phyloP scores from a whole-genome alignment of 2,113 vertebrate species.

The Albula goreensis region DNA sequence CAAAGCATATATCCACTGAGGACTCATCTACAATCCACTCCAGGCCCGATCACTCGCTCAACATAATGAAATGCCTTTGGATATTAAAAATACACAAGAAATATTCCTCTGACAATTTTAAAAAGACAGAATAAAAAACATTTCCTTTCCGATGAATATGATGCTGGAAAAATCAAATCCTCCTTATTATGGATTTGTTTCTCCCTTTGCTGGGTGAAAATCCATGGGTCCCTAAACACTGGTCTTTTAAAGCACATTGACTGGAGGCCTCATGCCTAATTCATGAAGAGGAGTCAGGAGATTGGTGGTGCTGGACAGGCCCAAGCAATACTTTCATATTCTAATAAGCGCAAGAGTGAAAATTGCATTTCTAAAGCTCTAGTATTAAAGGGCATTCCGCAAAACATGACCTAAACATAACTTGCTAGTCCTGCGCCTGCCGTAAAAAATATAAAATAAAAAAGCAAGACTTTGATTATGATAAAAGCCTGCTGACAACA shows the following conservation, averaged over 20 bases:
- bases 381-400: slow-evolving; percentile 93
- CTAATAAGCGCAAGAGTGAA: slow-evolving; percentile 95
- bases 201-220: slow-evolving; percentile 83
- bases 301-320: slow-evolving; percentile 85
- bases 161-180: slow-evolving; percentile 85
- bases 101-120: slow-evolving; percentile 1
- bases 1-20: background rate
- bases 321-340: slow-evolving; percentile 98
- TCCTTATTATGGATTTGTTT: slow-evolving; percentile 86
- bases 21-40: background rate
- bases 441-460: slow-evolving; percentile 64
- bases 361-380: slow-evolving; percentile 98
- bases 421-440: slow-evolving; percentile 82
- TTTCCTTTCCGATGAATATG: slow-evolving; percentile 63
- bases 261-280: slow-evolving; percentile 92
- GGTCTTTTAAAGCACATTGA: slow-evolving; percentile 87
- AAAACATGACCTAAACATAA: slow-evolving; percentile 90
- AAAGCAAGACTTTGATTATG: slow-evolving; percentile 85
- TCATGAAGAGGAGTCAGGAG: slow-evolving; percentile 87
- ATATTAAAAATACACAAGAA: slow-evolving; percentile 16
- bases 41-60: slow-evolving; percentile 15
- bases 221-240: slow-evolving; percentile 86
- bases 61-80: background rate
- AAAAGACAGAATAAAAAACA: slow-evolving; percentile 38
- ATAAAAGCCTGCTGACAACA: slow-evolving; percentile 96